Evolutionary conservation across 2,113 vertebrate genomes (phyloP), one percentile per base, ranked within the genome.

Genomic region (Pelodiscus sinensis): DNA sequence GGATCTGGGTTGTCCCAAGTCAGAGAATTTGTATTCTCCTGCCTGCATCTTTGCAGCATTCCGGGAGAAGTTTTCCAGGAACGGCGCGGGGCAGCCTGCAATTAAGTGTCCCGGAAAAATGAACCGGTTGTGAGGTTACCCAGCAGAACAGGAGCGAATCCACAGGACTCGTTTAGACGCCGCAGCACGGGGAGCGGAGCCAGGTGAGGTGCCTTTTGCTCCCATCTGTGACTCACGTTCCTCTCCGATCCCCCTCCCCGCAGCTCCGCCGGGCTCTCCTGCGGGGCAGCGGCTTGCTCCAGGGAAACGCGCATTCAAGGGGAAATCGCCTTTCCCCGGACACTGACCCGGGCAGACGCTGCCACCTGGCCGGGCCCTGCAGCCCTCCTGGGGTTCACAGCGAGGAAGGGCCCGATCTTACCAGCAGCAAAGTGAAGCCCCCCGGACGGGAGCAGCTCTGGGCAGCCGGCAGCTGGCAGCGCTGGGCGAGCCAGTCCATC

Each of bases 351-450:
- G 15, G 8, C 62, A 4, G 31, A 18, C 16, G 8, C 62, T n/a
- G 62, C 16, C n/a, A 2, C 29, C 31, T 18, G 62, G 29, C 29
- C 3, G 60, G 27, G 27, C 13, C 6, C 60, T 62, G 29, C 62
- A 65, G 24, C 57, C 57, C 21, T 7, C 24, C 22, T 25, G 24
- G 29, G 58, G 65, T n/a, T 16, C 1, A n/a, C 4, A 10, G 65
- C 65, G 10, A 19, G 1, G 25, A 56, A 14, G 84, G 16, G 68
- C 8, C 7, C 90, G 4, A 83, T 90, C 96, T 97, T 91, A 98
- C 97, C 97, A 98, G 85, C 87, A 97, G 84, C 88, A 88, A 57
- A 10, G 91, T 31, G 9, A 92, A 77, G 4, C 95, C 79, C 54
- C 93, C 84, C 1, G 89, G 86, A 62, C 96, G 93, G 4, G 87